Evolutionary conservation across 2,888 invertebrate genomes (phyloP).

Genomic region (Harpagoxenus sublaevis): DNA sequence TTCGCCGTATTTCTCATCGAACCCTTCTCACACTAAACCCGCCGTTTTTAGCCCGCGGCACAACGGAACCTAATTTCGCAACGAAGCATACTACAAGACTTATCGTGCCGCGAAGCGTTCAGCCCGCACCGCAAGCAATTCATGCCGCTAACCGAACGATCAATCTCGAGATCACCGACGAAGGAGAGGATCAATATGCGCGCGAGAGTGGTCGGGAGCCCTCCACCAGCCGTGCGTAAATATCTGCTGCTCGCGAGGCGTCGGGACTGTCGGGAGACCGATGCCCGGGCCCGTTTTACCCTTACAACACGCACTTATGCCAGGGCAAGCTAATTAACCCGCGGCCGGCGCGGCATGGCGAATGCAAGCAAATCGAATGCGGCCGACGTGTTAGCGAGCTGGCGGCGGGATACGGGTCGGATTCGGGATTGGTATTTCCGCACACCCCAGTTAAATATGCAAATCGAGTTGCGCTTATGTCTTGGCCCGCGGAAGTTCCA

Average conservation of each 20-base stretch:
- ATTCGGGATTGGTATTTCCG: constrained; percentile 43
- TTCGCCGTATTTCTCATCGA: not conserved
- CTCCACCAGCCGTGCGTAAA: not conserved
- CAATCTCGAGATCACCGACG: constrained; percentile 24
- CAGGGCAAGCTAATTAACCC: constrained; percentile 70
- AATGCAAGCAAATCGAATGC: constrained; percentile 72
- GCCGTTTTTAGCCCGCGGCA: not conserved
- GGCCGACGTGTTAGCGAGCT: constrained; percentile 18
- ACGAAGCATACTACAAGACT: constrained; percentile 1
- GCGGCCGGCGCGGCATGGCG: constrained; percentile 44
- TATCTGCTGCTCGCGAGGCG: not conserved
- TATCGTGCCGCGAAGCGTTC: not conserved
- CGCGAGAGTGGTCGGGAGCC: no score
- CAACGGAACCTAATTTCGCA: constrained; percentile 7
- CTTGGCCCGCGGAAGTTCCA: constrained; percentile 63
- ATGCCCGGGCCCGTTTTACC: not conserved
- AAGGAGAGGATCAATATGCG: constrained; percentile 12
- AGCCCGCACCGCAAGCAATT: constrained; percentile 5
- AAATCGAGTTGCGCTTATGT: constrained; percentile 77
- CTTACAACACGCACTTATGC: constrained; percentile 62
- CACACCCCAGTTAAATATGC: constrained; percentile 74
- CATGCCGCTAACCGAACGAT: constrained; percentile 24
- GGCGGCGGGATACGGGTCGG: constrained; percentile 26
- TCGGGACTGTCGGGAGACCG: not conserved
- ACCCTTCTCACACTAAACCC: not conserved